A percentile compares a stretch with the other conserved stretches of the same genome.
Evolutionary conservation across 2,888 invertebrate genomes (phyloP).

Genomic region (Monoplex corrugatus): DNA sequence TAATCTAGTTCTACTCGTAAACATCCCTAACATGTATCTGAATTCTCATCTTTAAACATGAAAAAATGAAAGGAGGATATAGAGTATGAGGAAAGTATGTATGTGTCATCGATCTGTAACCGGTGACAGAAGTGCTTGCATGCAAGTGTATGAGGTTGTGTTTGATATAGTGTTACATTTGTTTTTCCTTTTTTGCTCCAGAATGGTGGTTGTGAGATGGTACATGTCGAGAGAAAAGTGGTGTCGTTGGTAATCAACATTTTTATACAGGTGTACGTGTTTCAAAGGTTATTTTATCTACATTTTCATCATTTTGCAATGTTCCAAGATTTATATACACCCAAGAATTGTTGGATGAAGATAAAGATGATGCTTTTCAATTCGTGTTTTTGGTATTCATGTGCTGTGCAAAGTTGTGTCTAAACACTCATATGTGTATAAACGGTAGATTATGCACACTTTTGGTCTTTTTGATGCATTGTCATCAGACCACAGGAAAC

Average conservation of each 20-base stretch:
- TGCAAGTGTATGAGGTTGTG: not conserved
- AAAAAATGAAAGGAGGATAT: too few relatives aligned
- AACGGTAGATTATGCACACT: too few relatives aligned
- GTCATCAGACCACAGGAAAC: too few relatives aligned
- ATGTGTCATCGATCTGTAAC: not conserved
- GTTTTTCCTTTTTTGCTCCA: not conserved
- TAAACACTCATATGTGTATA: too few relatives aligned
- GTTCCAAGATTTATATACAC: constrained; percentile 31
- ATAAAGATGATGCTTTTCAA: not conserved
- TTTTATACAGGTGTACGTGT: not conserved
- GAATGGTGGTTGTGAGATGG: constrained; percentile 15
- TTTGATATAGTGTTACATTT: not conserved
- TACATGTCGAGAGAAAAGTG: too few relatives aligned
- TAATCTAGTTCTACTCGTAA: too few relatives aligned
- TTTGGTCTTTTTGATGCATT: too few relatives aligned
- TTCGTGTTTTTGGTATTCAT: not conserved
- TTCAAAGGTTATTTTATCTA: not conserved
- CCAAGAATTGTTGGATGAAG: constrained; percentile 9
- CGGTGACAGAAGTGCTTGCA: not conserved
- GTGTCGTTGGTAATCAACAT: too few relatives aligned
- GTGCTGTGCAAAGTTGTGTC: too few relatives aligned
- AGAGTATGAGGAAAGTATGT: too few relatives aligned
- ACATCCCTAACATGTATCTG: too few relatives aligned
- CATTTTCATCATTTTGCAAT: not conserved
- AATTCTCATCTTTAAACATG: too few relatives aligned